These are phyloP conservation scores for Micoletzkya japonica DNA, from an alignment of 2,888 invertebrate genomes.

Conservation along the genomic window DNA sequence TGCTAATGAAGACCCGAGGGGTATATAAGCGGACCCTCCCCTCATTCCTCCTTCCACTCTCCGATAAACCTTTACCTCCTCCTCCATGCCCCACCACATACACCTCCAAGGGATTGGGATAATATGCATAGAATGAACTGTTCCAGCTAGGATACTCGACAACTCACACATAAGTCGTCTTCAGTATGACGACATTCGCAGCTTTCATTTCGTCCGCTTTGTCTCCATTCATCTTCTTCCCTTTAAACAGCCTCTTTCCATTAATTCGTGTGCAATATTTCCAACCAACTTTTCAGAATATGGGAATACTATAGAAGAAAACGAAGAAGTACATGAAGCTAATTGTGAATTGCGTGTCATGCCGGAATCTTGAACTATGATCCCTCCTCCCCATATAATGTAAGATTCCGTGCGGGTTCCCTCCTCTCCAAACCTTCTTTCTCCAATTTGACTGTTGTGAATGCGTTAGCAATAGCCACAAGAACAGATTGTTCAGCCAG, in stretches of 20 bases:
- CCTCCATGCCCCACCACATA: too few species aligned
- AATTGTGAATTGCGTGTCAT: background rate
- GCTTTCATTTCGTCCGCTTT: constrained; percentile 78
- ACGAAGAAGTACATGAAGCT: background rate
- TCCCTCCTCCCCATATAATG: background rate
- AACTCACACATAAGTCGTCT: constrained; percentile 85
- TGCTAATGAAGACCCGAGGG: too few species aligned
- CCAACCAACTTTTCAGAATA: too few species aligned
- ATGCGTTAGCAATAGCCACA: constrained; percentile 83
- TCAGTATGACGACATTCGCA: constrained; percentile 77
- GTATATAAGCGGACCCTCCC: too few species aligned
- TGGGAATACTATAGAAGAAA: constrained; percentile 25
- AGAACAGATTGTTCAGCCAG: constrained; percentile 94
- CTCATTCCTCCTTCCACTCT: too few species aligned
- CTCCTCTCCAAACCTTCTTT: constrained; percentile 32
- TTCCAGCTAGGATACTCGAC: too few species aligned
- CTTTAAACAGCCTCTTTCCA: constrained; percentile 30
- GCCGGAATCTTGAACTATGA: background rate
- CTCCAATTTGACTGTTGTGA: constrained; percentile 50
- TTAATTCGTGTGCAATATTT: background rate
- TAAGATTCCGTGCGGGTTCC: background rate
- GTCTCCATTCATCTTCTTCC: constrained; percentile 70
- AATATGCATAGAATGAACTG: too few species aligned
- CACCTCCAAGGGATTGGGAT: too few species aligned
- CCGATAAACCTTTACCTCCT: too few species aligned